Base-by-base conservation (phyloP, 2,113 vertebrate genomes). In the Oncorhynchus nerka region DNA sequence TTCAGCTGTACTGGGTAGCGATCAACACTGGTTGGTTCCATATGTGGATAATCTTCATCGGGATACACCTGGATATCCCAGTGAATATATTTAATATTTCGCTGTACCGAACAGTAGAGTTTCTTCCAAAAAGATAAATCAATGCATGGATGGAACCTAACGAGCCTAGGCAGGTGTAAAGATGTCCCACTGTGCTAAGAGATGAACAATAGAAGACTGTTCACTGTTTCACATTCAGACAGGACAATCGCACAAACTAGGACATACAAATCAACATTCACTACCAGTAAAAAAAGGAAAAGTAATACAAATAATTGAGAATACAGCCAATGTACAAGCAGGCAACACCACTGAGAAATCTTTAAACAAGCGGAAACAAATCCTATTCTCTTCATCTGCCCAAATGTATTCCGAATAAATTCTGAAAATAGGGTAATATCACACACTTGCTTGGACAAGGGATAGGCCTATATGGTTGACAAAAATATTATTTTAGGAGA, bases 181-280 rank as follows among this genome's bases (percentile, higher is more conserved):
- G 57, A 62, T 22, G 57, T 62, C 30, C 28, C 12, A n/a, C 45
- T 71, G 69, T 22, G 48, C 69, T 49, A 4, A 26, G 48, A 71
- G 69, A 73, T 73, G 5, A 73, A 62, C 19, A 32, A n/a, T 30
- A 32, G 4, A 55, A 19, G 4, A 20, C 55, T 8, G n/a, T 6
- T 51, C 22, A 26, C 45, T 7, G 45, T 11, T 22, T 68, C 20
- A 22, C 2, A 34, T 75, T 55, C 55, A 49, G 67, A 8, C 39
- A 75, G 62, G 74, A 75, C 74, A 32, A 75, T 59, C 0, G 7
- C 74, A 57, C 30, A 48, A 69, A 75, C 65, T 11, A 68, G 32
- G 1, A 24, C 74, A 32, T n/a, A 19, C 39, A 68, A n/a, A n/a
- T 19, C 55, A 11, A n/a, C 24, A 20, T 22, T 30, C 55, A 11